phyloP scores from a whole-genome alignment of 2,888 invertebrate genomes.

The Chrysolina oricalcia region DNA sequence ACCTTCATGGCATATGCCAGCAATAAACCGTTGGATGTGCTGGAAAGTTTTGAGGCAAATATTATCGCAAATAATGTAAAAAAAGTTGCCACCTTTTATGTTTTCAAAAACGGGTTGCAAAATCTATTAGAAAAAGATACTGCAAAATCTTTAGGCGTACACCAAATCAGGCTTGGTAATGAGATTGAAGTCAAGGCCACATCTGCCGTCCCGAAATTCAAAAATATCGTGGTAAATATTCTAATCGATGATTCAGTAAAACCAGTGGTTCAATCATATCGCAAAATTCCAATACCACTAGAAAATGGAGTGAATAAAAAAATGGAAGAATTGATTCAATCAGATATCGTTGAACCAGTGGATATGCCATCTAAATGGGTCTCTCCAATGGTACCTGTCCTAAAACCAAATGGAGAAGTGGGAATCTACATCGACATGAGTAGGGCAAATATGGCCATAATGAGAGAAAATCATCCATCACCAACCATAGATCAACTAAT shows the following conservation, averaged over 20 bases:
- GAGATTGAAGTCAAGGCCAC: no score
- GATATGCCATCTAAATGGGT: conserved; percentile 56
- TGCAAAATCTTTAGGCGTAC: not conserved
- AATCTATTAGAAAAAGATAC: not conserved
- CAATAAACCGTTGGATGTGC: not conserved
- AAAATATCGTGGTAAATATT: conserved; percentile 56
- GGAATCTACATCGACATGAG: conserved; percentile 60
- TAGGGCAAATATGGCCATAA: conserved; percentile 51
- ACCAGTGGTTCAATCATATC: conserved; percentile 55
- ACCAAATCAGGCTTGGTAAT: no score
- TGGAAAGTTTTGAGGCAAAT: not conserved
- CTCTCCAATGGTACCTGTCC: conserved; percentile 59
- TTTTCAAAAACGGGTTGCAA: not conserved
- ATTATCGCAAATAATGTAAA: not conserved
- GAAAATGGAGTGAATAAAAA: not conserved
- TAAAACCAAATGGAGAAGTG: conserved; percentile 54
- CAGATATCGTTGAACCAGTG: conserved; percentile 48
- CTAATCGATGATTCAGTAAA: conserved; percentile 57
- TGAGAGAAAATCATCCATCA: conserved; percentile 55
- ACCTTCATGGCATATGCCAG: not conserved
- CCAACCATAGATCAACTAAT: conserved; percentile 54
- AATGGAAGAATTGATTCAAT: not conserved
- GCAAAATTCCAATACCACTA: not conserved
- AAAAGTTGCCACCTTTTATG: not conserved
- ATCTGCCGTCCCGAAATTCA: conserved; percentile 57